These are phyloP conservation scores for Mesembrinibis cayennensis DNA, from an alignment of 2,113 vertebrate genomes.

Conservation along the genomic window DNA sequence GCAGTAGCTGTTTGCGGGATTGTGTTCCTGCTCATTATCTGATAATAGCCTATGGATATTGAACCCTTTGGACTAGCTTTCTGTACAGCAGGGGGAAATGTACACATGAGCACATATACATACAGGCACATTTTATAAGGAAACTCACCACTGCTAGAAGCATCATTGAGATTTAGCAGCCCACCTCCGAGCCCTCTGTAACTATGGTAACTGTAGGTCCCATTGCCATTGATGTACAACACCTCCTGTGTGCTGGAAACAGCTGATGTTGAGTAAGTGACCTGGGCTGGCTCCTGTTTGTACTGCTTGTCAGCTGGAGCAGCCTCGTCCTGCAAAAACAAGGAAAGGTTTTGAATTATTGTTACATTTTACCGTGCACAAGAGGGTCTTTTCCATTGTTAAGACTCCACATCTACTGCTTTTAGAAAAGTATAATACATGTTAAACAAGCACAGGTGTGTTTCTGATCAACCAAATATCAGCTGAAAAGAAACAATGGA, in stretches of 20 bases:
- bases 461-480: not conserved
- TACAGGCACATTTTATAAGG: not conserved
- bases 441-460: not conserved
- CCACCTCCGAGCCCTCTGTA: slow-evolving; percentile 84
- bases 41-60: not conserved
- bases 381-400: not conserved
- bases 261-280: slow-evolving; percentile 77
- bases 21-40: not conserved
- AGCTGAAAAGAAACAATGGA: not conserved
- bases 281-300: slow-evolving; percentile 79
- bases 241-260: slow-evolving; percentile 84
- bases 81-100: not conserved
- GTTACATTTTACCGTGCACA: not conserved
- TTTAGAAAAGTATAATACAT: not conserved
- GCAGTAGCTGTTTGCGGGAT: not conserved
- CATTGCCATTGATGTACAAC: slow-evolving; percentile 85
- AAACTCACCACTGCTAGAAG: slow-evolving; percentile 82
- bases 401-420: not conserved
- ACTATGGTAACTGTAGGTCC: slow-evolving; percentile 87
- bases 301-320: slow-evolving; percentile 77
- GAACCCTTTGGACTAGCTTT: not conserved
- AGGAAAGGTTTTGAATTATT: not conserved
- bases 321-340: slow-evolving; percentile 77
- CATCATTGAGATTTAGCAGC: slow-evolving; percentile 82
- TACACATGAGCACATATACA: not conserved